Evolutionary conservation across 2,888 invertebrate species (phyloP).

Genomic region (Tromatobia lineatoria): DNA sequence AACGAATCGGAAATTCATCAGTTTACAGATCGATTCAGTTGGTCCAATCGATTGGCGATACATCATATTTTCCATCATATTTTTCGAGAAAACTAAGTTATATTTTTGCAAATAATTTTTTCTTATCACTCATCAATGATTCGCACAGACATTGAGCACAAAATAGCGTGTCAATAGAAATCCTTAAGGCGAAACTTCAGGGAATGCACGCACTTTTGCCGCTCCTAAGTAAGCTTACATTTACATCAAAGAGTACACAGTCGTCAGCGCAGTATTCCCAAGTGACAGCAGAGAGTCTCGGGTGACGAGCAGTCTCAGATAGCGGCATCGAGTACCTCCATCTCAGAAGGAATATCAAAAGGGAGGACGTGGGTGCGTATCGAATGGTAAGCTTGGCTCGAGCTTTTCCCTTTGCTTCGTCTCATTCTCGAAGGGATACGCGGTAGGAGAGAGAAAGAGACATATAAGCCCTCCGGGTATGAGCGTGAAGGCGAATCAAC

Average conservation of each 20-base stretch:
- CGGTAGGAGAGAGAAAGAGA: slow-evolving; percentile 23
- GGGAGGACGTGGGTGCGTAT: slow-evolving; percentile 28
- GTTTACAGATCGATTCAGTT: no score
- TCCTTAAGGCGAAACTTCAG: not conserved
- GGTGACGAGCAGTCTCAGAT: slow-evolving; percentile 44
- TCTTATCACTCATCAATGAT: not conserved
- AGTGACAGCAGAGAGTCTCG: slow-evolving; percentile 18
- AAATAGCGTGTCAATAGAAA: not conserved
- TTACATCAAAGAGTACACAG: slow-evolving; percentile 24
- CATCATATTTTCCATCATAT: no score
- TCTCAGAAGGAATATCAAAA: slow-evolving; percentile 61
- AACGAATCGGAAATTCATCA: no score
- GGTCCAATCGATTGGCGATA: no score
- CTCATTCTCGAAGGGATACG: not conserved
- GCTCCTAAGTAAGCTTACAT: slow-evolving; percentile 4
- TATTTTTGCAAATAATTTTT: not conserved
- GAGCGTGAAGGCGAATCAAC: not conserved
- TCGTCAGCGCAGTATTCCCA: slow-evolving; percentile 41
- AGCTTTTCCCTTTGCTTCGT: not conserved
- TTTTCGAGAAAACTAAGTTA: not conserved
- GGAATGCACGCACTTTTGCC: slow-evolving; percentile 10
- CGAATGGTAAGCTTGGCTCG: slow-evolving; percentile 30
- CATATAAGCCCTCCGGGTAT: not conserved
- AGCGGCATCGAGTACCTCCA: slow-evolving; percentile 49
- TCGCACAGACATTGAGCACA: not conserved